phyloP scores from a whole-genome alignment of 1,140 invertebrate species.

The Leguminivora glycinivorella region DNA sequence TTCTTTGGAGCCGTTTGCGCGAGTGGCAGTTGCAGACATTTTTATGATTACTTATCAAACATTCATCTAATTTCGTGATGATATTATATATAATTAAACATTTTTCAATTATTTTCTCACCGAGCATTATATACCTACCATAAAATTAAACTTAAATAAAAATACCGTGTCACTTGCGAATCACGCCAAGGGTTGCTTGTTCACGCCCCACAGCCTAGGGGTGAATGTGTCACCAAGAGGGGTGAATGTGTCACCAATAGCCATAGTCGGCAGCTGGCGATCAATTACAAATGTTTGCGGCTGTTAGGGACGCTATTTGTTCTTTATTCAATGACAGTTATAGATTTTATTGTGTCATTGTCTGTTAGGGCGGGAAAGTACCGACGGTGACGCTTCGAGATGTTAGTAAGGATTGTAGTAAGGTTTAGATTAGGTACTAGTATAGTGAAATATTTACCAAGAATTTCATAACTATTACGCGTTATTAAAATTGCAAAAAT shows the following conservation, averaged over 20 bases:
- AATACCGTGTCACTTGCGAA: constrained; percentile 3
- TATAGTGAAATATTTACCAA: no score
- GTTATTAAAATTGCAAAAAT: no score
- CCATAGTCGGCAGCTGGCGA: constrained; percentile 59
- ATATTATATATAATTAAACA: not conserved
- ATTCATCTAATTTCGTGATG: no score
- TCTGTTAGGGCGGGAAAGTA: not conserved
- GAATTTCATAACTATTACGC: no score
- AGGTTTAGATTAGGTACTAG: no score
- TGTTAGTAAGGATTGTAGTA: constrained; percentile 21
- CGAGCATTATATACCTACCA: not conserved
- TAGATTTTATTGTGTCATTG: constrained; percentile 51
- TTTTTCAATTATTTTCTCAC: not conserved
- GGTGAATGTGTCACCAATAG: constrained; percentile 72
- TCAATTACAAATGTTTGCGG: constrained; percentile 73
- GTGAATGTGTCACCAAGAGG: constrained; percentile 66
- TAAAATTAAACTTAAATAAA: constrained; percentile 10
- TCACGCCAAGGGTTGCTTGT: constrained; percentile 4
- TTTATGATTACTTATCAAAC: no score
- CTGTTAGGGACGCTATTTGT: constrained; percentile 69
- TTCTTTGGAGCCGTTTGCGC: no score
- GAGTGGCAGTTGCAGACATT: no score
- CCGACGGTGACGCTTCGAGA: not conserved
- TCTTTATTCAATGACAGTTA: constrained; percentile 71
- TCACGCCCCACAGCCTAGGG: constrained; percentile 18